Conservation (phyloP, 2,888 invertebrate species). For the Synergus umbraculus region DNA sequence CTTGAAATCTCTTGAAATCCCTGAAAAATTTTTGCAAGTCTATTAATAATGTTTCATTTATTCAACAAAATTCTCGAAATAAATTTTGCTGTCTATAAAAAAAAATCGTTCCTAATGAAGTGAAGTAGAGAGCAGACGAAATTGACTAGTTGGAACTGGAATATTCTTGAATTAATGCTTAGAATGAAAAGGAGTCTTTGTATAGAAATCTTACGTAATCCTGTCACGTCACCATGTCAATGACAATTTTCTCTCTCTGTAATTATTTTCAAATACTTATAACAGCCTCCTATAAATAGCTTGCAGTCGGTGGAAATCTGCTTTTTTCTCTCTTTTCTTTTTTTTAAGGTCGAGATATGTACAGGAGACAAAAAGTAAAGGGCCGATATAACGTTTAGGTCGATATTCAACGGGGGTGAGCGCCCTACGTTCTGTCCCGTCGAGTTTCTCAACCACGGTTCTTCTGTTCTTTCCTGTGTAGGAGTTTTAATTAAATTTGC, state of each 20-base stretch:
- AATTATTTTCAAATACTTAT: background rate
- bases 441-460: slow-evolving; percentile 16
- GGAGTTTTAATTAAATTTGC: slow-evolving; percentile 58
- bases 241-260: background rate
- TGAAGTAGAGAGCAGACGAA: too few relatives aligned
- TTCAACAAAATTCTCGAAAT: too few relatives aligned
- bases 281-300: background rate
- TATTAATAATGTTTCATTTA: too few relatives aligned
- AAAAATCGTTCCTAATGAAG: too few relatives aligned
- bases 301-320: background rate
- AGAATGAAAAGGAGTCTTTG: background rate
- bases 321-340: background rate
- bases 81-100: too few relatives aligned
- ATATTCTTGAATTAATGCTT: background rate
- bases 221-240: background rate
- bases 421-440: slow-evolving; percentile 58
- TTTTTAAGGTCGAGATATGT: background rate
- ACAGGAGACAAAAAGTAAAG: background rate
- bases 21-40: too few relatives aligned
- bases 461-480: slow-evolving; percentile 11
- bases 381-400: slow-evolving; percentile 53
- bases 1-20: too few relatives aligned
- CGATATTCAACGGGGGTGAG: slow-evolving; percentile 70
- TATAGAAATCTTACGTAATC: background rate
- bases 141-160: background rate